Conservation (phyloP, 2,888 invertebrate species). For the Enoplolaimus lenunculus region DNA sequence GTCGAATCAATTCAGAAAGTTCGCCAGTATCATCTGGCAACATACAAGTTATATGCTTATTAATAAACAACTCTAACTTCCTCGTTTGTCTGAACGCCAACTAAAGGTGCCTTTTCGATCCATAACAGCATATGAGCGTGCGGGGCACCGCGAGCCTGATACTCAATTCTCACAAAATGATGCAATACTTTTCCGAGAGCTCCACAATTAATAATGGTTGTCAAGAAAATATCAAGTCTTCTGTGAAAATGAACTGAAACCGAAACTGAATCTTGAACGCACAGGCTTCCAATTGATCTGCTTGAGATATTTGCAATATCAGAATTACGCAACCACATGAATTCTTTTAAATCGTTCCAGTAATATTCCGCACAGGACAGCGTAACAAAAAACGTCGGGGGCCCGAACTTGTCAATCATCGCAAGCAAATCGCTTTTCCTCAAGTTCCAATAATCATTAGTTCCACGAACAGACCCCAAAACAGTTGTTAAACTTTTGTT, state of each 20-base stretch:
- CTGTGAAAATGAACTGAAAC: background rate
- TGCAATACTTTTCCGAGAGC: background rate
- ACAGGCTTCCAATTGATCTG: background rate
- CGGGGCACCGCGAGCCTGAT: conserved; percentile 8
- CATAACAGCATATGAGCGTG: conserved; percentile 13
- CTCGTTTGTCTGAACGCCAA: conserved; percentile 13
- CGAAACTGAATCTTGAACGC: background rate
- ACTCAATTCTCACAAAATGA: background rate
- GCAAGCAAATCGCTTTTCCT: background rate
- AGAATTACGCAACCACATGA: background rate
- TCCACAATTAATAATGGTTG: background rate
- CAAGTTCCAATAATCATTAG: background rate
- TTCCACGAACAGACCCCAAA: background rate
- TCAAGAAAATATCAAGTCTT: background rate
- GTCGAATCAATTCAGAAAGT: too few relatives aligned
- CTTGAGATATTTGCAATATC: background rate
- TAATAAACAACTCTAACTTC: conserved; percentile 1
- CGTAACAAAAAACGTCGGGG: background rate
- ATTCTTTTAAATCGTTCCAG: background rate
- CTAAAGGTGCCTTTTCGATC: background rate
- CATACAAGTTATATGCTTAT: conserved; percentile 6
- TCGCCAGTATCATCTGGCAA: too few relatives aligned
- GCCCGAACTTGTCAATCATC: background rate
- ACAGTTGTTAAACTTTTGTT: background rate
- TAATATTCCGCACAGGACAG: background rate